Base-by-base conservation (phyloP, 2,113 vertebrate genomes). In the Perca fluviatilis region DNA sequence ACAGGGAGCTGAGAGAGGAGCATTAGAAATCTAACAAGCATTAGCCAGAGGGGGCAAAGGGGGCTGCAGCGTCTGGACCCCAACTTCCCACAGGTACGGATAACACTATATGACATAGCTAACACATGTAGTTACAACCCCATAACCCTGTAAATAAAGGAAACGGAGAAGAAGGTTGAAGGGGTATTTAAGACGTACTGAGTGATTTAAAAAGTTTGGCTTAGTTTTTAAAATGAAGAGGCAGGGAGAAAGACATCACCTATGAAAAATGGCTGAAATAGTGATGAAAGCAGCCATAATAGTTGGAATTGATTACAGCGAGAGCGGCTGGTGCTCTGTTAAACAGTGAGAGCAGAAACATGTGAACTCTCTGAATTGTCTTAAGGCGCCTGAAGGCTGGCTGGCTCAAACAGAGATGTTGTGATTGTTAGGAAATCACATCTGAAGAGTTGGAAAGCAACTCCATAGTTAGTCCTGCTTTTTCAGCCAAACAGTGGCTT, bases 381-480 rank as follows among this genome's bases (percentile, higher is more conserved):
- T 67, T 3, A 73, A 86, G 74, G 61, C 1, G n/a, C 63, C 79
- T 23, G 79, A 23, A 64, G 74, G 63, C 43, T 47, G 79, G 62
- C 51, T 30, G 49, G 8, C 75, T 74, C 68, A 21, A 25, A 65
- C 60, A 46, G 70, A 79, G 57, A 46, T 57, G 47, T 72, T 85
- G 21, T 50, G 56, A 68, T 63, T 36, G 49, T 57, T 5, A 33
- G 63, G 64, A 74, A 69, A 71, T 63, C 74, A 74, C 25, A 63
- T 51, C 57, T 57, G 50, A 77, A 33, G 54, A 72, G 47, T 49
- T 18, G 27, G 21, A 57, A 63, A 57, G 27, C 12, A 60, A 51
- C 69, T 74, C 40, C 51, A n/a, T 60, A 72, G 43, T 60, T 71
- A 57, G 47, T 71, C 60, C 46, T 71, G 60, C 23, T 67, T 61